Percentiles rank a stretch among this genome's conserved stretches.
Evolutionary conservation across 2,113 vertebrate species (phyloP).

Genomic region (Alexandromys fortis): DNA sequence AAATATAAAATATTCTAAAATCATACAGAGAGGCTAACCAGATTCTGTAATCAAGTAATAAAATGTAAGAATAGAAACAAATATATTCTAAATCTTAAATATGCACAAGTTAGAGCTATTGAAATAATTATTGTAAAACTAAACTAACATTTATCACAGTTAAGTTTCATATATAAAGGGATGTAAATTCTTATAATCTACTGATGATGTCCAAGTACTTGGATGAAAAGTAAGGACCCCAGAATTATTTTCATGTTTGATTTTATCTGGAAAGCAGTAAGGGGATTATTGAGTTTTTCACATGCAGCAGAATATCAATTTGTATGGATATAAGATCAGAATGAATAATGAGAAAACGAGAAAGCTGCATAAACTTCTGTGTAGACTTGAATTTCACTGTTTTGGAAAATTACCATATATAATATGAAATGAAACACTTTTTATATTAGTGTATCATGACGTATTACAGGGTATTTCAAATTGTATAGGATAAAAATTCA

Average conservation of each 20-base stretch:
- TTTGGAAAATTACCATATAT: not conserved
- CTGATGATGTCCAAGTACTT: not conserved
- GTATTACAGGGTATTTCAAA: constrained; percentile 31
- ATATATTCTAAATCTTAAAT: not conserved
- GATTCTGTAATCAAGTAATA: not conserved
- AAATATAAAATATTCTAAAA: constrained; percentile 5
- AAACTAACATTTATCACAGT: constrained; percentile 30
- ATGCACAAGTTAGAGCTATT: not conserved
- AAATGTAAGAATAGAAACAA: not conserved
- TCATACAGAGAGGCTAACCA: not conserved
- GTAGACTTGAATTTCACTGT: not conserved
- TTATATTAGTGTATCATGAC: not conserved
- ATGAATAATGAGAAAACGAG: not conserved
- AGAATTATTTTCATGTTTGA: not conserved
- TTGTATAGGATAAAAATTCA: not conserved
- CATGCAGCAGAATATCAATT: not conserved
- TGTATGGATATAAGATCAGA: not conserved
- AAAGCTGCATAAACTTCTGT: not conserved
- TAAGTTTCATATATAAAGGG: not conserved
- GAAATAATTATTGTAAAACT: constrained; percentile 24
- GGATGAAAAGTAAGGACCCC: not conserved
- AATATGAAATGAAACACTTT: not conserved
- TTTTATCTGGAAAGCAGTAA: not conserved
- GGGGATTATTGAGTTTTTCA: not conserved
- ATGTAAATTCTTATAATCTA: constrained; percentile 27